Conservation (phyloP, 1,140 invertebrate genomes). For the Olivierus martensii region DNA sequence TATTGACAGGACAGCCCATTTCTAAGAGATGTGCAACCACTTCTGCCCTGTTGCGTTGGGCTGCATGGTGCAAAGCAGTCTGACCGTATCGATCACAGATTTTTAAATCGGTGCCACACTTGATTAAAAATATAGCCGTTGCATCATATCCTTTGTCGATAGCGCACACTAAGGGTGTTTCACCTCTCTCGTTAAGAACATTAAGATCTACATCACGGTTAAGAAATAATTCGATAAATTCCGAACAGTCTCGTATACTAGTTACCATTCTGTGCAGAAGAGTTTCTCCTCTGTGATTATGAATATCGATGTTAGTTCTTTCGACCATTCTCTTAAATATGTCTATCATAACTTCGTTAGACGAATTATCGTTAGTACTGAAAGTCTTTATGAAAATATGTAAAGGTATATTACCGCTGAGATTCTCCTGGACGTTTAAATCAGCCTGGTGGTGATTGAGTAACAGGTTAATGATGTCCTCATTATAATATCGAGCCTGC, state of each 20-base stretch:
- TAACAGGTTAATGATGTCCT: background rate
- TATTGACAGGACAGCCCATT: slow-evolving; percentile 17
- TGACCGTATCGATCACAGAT: slow-evolving; percentile 21
- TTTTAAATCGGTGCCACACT: slow-evolving; percentile 8
- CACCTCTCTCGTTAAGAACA: slow-evolving; percentile 68
- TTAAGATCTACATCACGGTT: slow-evolving; percentile 20
- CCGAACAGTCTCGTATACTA: background rate
- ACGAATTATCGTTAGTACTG: background rate
- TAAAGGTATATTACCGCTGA: slow-evolving; percentile 11
- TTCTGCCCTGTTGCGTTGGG: slow-evolving; percentile 14
- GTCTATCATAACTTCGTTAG: background rate
- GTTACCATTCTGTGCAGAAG: slow-evolving; percentile 15
- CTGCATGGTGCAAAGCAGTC: slow-evolving; percentile 11
- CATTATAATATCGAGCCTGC: slow-evolving; percentile 4
- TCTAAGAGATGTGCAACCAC: slow-evolving; percentile 11
- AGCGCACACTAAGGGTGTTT: slow-evolving; percentile 87
- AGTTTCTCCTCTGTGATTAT: slow-evolving; percentile 23
- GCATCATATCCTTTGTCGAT: slow-evolving; percentile 81
- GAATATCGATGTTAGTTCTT: slow-evolving; percentile 18
- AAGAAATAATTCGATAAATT: slow-evolving; percentile 17
- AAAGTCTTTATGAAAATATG: slow-evolving; percentile 1
- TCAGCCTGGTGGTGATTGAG: slow-evolving; percentile 3
- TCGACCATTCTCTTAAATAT: background rate
- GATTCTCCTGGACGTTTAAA: slow-evolving; percentile 8
- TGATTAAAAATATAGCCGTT: slow-evolving; percentile 50